Evolutionary conservation across 1,140 invertebrate species (phyloP), one percentile per base, ranked within the genome.

Genomic region (Phenacoccus solenopsis): DNA sequence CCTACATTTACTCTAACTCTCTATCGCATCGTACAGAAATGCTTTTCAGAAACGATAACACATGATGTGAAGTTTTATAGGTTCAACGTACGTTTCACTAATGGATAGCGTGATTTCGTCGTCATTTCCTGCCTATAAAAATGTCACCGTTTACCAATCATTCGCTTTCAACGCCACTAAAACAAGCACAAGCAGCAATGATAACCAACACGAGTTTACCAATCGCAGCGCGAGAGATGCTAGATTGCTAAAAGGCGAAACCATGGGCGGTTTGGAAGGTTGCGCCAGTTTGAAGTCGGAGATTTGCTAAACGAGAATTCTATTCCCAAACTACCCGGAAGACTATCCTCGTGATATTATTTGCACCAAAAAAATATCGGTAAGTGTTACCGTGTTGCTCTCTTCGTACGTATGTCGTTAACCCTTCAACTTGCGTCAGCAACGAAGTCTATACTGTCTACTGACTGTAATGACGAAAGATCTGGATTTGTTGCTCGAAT

Each of bases 291-390:
- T 75, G 77, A 76, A 4, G 76, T 82, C 35, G 85, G 84, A 0
- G 82, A 86, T 74, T 75, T 77, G 75, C 76, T 12, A 82, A 82
- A 74, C 80, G 79, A 35, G 87, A 88, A 76, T 88, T 90, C 75
- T 89, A 85, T 76, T 89, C 87, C 89, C 89, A 0, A 82, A 84
- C 70, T 89, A 87, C 78, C 88, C 88, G 0, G 74, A 77, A 24
- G 24, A 27, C 1, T 91, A 91, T 79, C 85, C 86, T 3, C 86
- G 87, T 73, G 82, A 84, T 56, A 84, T 85, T 0, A 84, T 88
- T 72, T 91, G 89, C 75, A 82, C 86, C 61, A 81, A 82, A 59
- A 81, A 88, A 28, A 81, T 91, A 67, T 82, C 80, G 88, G 88
- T 90, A n/a, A 49, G 38, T 49, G n/a, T n/a, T n/a, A n/a, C n/a